phyloP scores from a whole-genome alignment of 2,797 vertebrate species.

The Paramormyrops hopkinsi region DNA sequence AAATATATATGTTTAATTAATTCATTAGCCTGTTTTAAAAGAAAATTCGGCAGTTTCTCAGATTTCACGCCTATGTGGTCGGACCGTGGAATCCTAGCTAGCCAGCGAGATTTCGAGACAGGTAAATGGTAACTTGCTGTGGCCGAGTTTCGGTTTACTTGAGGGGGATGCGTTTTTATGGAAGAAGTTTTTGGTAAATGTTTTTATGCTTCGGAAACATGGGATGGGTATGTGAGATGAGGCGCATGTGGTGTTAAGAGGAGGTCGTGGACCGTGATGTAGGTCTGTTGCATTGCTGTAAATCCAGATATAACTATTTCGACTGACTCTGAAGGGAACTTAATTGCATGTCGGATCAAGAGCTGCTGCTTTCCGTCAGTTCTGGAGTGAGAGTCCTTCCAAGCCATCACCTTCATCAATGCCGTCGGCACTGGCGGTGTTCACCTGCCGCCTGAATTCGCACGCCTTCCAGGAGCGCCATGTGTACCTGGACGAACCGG shows the following conservation, averaged over 20 bases:
- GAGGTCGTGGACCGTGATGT: background rate
- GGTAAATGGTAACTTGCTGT: background rate
- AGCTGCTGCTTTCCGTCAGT: background rate
- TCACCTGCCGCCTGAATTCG: conserved; percentile 75
- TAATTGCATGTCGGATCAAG: conserved; percentile 4
- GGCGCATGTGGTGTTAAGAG: background rate
- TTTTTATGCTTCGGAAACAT: background rate
- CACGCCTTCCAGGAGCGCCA: conserved; percentile 78
- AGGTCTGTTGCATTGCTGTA: background rate
- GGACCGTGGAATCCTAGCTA: background rate
- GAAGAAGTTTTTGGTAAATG: background rate
- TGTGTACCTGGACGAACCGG: conserved; percentile 76
- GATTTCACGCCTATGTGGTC: background rate
- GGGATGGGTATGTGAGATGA: background rate
- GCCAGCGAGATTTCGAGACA: background rate
- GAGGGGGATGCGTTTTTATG: background rate
- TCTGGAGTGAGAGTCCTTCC: background rate
- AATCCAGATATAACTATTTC: background rate
- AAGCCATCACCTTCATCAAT: conserved; percentile 61
- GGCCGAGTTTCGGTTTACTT: background rate
- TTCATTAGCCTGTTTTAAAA: background rate
- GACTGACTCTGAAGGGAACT: background rate
- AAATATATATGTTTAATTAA: background rate
- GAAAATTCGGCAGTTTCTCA: background rate
- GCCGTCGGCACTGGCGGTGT: conserved; percentile 78